Evolutionary conservation across 92 coral and sea anemone genomes (phyloP).

Genomic region (Phenganax stokvisi): DNA sequence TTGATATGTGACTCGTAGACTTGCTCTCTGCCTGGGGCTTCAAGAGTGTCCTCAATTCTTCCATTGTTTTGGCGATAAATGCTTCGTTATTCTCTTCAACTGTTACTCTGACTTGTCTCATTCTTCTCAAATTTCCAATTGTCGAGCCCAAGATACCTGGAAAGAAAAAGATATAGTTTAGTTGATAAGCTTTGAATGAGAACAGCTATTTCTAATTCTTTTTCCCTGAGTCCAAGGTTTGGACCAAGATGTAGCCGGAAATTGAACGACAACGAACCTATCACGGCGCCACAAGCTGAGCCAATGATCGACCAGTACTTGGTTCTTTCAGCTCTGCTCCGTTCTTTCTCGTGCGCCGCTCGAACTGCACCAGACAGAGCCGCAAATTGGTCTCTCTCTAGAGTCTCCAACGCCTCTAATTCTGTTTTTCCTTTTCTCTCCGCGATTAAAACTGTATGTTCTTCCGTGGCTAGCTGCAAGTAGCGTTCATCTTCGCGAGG

Average conservation of each 20-base stretch:
- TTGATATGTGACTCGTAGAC: not conserved
- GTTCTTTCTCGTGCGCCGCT: constrained; percentile 87
- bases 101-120: constrained; percentile 78
- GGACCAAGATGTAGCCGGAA: no score
- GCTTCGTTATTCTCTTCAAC: constrained; percentile 64
- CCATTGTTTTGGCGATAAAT: constrained; percentile 58
- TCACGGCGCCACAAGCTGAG: constrained; percentile 84
- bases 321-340: constrained; percentile 91
- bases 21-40: not conserved
- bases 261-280: constrained; percentile 54
- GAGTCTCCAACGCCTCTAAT: constrained; percentile 59
- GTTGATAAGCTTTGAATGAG: not conserved
- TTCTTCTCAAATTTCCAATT: constrained; percentile 66
- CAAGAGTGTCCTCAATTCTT: constrained; percentile 42
- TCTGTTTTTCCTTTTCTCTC: constrained; percentile 68
- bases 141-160: constrained; percentile 84
- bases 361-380: constrained; percentile 78
- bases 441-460: constrained; percentile 71
- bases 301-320: constrained; percentile 98
- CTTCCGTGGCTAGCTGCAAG: constrained; percentile 83
- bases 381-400: constrained; percentile 85
- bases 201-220: no score
- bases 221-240: no score
- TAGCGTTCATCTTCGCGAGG: constrained; percentile 95
- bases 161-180: not conserved